Conservation (phyloP, 1,140 invertebrate species). For the Tribolium castaneum region DNA sequence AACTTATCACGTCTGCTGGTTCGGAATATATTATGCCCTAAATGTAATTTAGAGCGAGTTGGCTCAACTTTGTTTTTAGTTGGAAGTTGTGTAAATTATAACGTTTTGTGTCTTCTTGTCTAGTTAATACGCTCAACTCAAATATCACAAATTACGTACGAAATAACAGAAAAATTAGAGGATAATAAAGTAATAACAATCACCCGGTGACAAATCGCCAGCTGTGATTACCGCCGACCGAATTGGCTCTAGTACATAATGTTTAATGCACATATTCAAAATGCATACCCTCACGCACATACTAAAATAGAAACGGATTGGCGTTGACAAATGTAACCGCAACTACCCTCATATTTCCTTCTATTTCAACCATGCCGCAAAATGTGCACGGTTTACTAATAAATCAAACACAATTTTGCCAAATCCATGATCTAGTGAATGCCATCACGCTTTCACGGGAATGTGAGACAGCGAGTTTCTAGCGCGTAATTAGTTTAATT, state of each 20-base stretch:
- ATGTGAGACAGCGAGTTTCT: constrained; percentile 14
- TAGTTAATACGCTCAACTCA: not conserved
- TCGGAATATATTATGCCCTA: constrained; percentile 1
- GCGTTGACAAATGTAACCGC: constrained; percentile 48
- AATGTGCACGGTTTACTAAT: constrained; percentile 37
- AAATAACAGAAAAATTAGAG: not conserved
- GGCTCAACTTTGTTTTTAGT: constrained; percentile 2
- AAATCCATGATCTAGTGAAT: not conserved
- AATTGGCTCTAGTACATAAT: not conserved
- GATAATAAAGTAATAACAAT: not conserved
- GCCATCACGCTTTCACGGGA: not conserved
- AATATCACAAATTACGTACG: no score
- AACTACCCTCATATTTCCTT: constrained; percentile 49
- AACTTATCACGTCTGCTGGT: constrained; percentile 29
- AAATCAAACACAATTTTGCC: constrained; percentile 43
- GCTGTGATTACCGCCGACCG: not conserved
- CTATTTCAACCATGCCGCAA: constrained; percentile 32
- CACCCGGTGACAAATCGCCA: not conserved
- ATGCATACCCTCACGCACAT: constrained; percentile 41
- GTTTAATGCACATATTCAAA: not conserved
- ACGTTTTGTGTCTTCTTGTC: not conserved
- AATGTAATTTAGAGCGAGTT: constrained; percentile 19
- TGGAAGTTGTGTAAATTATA: constrained; percentile 10
- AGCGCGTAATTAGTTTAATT: constrained; percentile 21
- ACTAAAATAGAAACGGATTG: constrained; percentile 46